Percentiles rank a stretch among this genome's conserved stretches.
Evolutionary conservation across 2,113 vertebrate genomes (phyloP).

Genomic region (Saimiri boliviensis): DNA sequence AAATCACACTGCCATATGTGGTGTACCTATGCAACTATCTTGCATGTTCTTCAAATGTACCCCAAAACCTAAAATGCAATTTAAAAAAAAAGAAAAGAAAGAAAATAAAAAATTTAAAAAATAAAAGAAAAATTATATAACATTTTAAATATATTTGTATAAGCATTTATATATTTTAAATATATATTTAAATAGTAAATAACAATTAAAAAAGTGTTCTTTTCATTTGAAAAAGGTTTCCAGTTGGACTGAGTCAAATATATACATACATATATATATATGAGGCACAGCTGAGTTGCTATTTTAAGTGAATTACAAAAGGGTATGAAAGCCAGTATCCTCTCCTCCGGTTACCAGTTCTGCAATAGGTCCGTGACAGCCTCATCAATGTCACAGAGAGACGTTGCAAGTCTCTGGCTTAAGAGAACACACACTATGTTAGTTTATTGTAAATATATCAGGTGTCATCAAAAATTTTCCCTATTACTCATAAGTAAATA

Average conservation of each 20-base stretch:
- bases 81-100: no score
- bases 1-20: no score
- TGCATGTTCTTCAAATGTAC: no score
- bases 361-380: neutral
- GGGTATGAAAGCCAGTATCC: neutral
- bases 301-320: neutral
- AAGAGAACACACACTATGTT: neutral
- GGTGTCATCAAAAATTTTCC: slow-evolving; percentile 12
- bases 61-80: no score
- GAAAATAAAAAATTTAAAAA: no score
- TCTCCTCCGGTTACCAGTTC: neutral
- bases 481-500: slow-evolving; percentile 50
- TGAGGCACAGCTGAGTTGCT: neutral
- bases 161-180: no score
- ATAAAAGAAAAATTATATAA: no score
- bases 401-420: neutral
- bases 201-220: no score
- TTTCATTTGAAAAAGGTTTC: neutral
- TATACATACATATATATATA: neutral
- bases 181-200: no score
- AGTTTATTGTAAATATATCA: neutral
- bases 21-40: no score
- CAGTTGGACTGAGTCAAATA: neutral
- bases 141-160: no score
- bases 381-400: neutral